A percentile compares a stretch with the other conserved stretches of the same genome.
These are phyloP conservation scores for Erythrocercus mccallii DNA, from an alignment of 2,113 vertebrate species.

Conservation along the genomic window DNA sequence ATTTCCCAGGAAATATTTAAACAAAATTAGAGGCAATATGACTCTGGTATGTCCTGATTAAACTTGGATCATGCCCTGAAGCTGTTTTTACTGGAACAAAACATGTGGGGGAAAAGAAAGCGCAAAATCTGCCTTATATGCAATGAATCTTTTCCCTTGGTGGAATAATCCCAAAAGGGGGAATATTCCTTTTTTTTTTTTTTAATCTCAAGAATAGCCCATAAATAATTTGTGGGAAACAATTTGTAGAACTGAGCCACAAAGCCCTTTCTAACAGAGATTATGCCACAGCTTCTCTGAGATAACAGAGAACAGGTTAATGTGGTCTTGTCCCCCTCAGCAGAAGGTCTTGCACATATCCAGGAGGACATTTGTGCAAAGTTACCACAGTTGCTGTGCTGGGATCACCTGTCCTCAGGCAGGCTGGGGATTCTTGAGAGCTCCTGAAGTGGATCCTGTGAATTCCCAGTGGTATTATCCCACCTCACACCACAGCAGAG, in stretches of 20 bases:
- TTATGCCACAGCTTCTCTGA: neutral
- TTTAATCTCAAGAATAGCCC: neutral
- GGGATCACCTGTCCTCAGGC: neutral
- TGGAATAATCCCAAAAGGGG: neutral
- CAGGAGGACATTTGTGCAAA: neutral
- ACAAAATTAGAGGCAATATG: neutral
- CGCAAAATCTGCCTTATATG: neutral
- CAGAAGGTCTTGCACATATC: neutral
- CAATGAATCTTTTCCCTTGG: neutral
- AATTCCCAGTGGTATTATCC: neutral
- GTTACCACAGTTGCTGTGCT: neutral
- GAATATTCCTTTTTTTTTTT: neutral
- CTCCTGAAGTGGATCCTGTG: neutral
- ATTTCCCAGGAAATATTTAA: neutral
- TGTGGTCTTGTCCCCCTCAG: neutral
- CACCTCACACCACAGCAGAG: neutral
- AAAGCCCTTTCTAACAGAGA: neutral
- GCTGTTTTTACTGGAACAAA: neutral
- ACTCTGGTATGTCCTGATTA: neutral
- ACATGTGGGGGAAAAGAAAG: neutral
- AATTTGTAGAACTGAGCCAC: neutral
- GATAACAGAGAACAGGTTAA: neutral
- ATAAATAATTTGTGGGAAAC: neutral
- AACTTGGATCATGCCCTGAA: neutral
- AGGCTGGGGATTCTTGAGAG: neutral